Percentiles rank a stretch among this genome's conserved stretches.
Conservation (phyloP, 2,888 invertebrate species). For the Scaptomyza flava region DNA sequence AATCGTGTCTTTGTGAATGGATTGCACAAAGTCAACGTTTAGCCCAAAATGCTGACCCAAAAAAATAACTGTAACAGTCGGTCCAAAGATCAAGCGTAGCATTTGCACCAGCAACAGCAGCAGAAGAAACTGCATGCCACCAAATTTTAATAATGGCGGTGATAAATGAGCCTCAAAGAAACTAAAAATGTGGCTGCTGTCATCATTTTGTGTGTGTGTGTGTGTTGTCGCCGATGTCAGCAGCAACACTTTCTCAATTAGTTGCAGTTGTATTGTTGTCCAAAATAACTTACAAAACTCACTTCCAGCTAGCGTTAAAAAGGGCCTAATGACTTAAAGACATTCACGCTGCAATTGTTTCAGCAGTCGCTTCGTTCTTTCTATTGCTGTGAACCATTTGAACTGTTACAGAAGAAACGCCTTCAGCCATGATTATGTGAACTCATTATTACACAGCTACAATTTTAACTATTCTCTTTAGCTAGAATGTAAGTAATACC, state of each 20-base stretch:
- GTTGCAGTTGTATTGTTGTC: conserved; percentile 26
- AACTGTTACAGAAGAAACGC: conserved; percentile 52
- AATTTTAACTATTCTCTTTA: not conserved
- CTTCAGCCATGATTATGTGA: conserved; percentile 37
- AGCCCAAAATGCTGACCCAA: conserved; percentile 76
- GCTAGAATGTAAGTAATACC: too few species aligned
- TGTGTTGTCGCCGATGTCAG: conserved; percentile 48
- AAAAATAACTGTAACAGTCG: conserved; percentile 49
- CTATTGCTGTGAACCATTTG: conserved; percentile 24
- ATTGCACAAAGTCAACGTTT: conserved; percentile 74
- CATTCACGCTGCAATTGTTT: conserved; percentile 54
- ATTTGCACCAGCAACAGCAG: conserved; percentile 24
- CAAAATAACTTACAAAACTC: conserved; percentile 30
- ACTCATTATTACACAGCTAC: conserved; percentile 15
- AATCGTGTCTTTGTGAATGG: conserved; percentile 63
- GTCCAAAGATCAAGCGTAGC: conserved; percentile 66
- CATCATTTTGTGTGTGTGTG: conserved; percentile 43
- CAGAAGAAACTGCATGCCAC: conserved; percentile 23
- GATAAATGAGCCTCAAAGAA: conserved; percentile 63
- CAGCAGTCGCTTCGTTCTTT: conserved; percentile 29
- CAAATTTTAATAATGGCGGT: conserved; percentile 67
- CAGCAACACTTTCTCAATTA: conserved; percentile 74
- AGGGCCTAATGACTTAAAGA: conserved; percentile 64
- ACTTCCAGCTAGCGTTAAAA: conserved; percentile 38
- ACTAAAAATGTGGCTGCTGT: conserved; percentile 38